Conservation (phyloP, 2,888 invertebrate species). For the Pandemis corylana region DNA sequence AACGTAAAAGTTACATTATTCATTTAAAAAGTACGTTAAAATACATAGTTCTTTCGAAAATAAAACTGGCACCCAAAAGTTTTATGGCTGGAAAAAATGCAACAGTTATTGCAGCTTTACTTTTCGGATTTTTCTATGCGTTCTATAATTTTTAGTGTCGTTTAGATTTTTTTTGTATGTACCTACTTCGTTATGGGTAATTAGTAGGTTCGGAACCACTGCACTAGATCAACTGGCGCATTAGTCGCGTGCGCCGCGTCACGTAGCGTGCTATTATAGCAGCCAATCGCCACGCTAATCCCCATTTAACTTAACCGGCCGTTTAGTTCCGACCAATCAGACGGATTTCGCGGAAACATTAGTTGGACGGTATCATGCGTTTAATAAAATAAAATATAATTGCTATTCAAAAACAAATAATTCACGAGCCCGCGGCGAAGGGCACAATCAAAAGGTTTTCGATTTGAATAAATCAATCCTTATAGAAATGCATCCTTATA, state of each 20-base stretch:
- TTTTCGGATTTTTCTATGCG: too few species aligned
- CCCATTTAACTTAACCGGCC: slow-evolving; percentile 43
- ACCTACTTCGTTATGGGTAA: neutral
- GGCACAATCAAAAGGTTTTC: slow-evolving; percentile 78
- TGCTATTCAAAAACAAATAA: slow-evolving; percentile 84
- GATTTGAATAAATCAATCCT: slow-evolving; percentile 84
- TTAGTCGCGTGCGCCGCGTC: slow-evolving; percentile 6
- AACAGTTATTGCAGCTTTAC: too few species aligned
- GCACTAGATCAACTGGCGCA: neutral
- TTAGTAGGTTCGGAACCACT: neutral
- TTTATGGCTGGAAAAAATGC: too few species aligned
- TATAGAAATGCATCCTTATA: slow-evolving; percentile 81
- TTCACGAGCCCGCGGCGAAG: slow-evolving; percentile 73
- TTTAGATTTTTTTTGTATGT: too few species aligned
- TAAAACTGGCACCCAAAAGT: too few species aligned
- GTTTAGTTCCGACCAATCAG: slow-evolving; percentile 58
- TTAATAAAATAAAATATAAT: slow-evolving; percentile 84
- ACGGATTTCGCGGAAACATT: slow-evolving; percentile 78
- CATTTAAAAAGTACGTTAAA: too few species aligned
- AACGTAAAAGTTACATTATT: too few species aligned
- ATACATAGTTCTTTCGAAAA: too few species aligned
- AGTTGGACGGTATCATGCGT: slow-evolving; percentile 70
- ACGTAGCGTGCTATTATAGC: neutral
- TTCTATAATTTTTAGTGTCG: too few species aligned
- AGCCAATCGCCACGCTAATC: slow-evolving; percentile 33